These are phyloP conservation scores for Anthonomus grandis DNA, from an alignment of 1,140 invertebrate genomes.

Conservation along the genomic window DNA sequence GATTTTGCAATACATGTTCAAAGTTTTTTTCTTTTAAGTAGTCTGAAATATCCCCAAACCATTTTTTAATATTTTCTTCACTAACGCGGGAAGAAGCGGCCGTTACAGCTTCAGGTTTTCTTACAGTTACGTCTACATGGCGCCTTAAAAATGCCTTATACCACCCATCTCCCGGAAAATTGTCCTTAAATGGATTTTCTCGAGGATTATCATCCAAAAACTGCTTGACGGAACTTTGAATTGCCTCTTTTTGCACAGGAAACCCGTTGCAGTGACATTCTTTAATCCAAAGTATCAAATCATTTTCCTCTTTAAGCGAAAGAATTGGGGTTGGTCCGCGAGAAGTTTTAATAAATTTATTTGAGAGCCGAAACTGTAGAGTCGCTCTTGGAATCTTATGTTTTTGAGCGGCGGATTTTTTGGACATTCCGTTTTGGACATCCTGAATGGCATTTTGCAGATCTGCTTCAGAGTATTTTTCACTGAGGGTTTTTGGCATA, in stretches of 20 bases:
- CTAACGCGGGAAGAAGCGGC: slow-evolving; percentile 31
- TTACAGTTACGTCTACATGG: slow-evolving; percentile 33
- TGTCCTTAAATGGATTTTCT: slow-evolving; percentile 37
- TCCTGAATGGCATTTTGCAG: too few relatives aligned
- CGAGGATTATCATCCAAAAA: slow-evolving; percentile 23
- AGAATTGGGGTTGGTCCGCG: slow-evolving; percentile 25
- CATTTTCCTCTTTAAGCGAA: slow-evolving; percentile 15
- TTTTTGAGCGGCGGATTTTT: too few relatives aligned
- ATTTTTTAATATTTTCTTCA: slow-evolving; percentile 37
- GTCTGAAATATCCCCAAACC: slow-evolving; percentile 37
- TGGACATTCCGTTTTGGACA: too few relatives aligned
- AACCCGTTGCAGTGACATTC: slow-evolving; percentile 21
- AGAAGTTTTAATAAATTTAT: slow-evolving; percentile 23
- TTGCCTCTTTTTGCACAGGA: slow-evolving; percentile 23
- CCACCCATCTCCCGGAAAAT: slow-evolving; percentile 40
- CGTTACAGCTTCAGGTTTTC: slow-evolving; percentile 38
- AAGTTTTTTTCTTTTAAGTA: slow-evolving; percentile 33
- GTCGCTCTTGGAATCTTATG: too few relatives aligned
- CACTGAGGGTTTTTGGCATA: too few relatives aligned
- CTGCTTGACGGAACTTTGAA: slow-evolving; percentile 16
- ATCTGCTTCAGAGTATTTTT: too few relatives aligned
- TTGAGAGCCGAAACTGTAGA: slow-evolving; percentile 16
- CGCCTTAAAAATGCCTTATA: slow-evolving; percentile 40
- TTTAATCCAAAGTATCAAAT: slow-evolving; percentile 22
- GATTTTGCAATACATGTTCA: slow-evolving; percentile 34